Evolutionary conservation across 2,888 invertebrate genomes (phyloP), one percentile per base, ranked within the genome.

Genomic region (Agapetus fuscipes): DNA sequence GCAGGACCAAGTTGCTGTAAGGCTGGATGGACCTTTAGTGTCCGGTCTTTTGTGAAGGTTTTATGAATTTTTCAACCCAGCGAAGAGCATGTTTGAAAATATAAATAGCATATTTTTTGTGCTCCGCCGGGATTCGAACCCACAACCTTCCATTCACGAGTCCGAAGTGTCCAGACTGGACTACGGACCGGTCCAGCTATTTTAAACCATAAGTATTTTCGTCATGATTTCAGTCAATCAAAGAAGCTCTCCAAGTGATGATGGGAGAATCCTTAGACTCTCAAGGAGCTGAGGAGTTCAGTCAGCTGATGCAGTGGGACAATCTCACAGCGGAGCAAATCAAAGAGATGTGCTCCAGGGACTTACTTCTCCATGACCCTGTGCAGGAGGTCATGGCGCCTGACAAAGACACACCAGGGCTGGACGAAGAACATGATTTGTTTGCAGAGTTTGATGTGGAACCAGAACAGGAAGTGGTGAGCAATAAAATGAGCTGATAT

Each of bases 181-280:
- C n/a, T n/a, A n/a, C n/a, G n/a, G n/a, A n/a, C n/a, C n/a, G n/a
- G n/a, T n/a, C n/a, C n/a, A n/a, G n/a, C n/a, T n/a, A n/a, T n/a
- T n/a, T n/a, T n/a, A n/a, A n/a, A n/a, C n/a, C n/a, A n/a, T n/a
- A n/a, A n/a, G n/a, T n/a, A n/a, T n/a, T n/a, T n/a, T n/a, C n/a
- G n/a, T n/a, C n/a, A n/a, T n/a, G n/a, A n/a, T 42, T 45, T 34
- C 48, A 79, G 78, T 57, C 66, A 17, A 58, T 79, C 45, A 58
- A 67, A 51, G 60, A 64, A 50, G 79, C 76, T 3, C 55, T 81
- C 3, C 62, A 62, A 11, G 64, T 78, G 49, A 71, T 83, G 58
- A 76, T 83, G 73, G 83, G 83, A 1, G 73, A 74, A 37, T 61
- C 67, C 17, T 57, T 83, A 41, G 62, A 62, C 0, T 52, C 59